These are phyloP conservation scores for Zeus faber DNA, from an alignment of 2,113 vertebrate species.

Conservation along the genomic window DNA sequence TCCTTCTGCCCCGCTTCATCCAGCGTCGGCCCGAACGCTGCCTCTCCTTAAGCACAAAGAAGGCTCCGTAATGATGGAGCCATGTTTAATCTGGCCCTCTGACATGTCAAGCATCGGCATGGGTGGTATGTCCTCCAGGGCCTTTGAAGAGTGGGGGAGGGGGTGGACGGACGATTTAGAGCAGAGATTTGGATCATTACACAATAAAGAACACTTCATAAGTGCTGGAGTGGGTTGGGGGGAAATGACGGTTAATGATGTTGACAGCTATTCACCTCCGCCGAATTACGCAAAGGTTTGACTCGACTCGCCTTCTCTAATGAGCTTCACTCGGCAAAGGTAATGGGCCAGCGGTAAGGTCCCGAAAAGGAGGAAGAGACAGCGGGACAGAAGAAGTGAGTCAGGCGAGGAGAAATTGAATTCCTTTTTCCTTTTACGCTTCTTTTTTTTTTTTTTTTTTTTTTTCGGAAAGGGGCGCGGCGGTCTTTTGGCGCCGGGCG, in stretches of 20 bases:
- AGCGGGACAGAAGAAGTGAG: constrained; percentile 17
- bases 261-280: constrained; percentile 83
- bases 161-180: constrained; percentile 59
- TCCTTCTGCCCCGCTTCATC: constrained; percentile 15
- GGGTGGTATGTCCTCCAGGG: constrained; percentile 76
- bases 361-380: constrained; percentile 26
- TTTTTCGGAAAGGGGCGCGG: constrained; percentile 25
- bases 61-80: constrained; percentile 63
- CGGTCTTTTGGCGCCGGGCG: constrained; percentile 41
- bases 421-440: constrained; percentile 13
- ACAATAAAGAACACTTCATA: constrained; percentile 84
- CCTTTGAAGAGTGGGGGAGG: constrained; percentile 69
- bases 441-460: constrained; percentile 1
- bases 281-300: constrained; percentile 80
- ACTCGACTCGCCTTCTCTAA: constrained; percentile 82
- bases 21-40: constrained; percentile 43
- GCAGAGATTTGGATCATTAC: constrained; percentile 82
- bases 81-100: constrained; percentile 70
- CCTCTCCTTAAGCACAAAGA: constrained; percentile 62
- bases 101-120: constrained; percentile 69
- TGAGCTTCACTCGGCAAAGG: constrained; percentile 78
- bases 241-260: constrained; percentile 83
- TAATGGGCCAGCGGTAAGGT: constrained; percentile 78
- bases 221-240: constrained; percentile 74
- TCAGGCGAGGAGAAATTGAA: neutral